Conservation (phyloP, 1,140 invertebrate genomes). For the Zeugodacus cucurbitae region DNA sequence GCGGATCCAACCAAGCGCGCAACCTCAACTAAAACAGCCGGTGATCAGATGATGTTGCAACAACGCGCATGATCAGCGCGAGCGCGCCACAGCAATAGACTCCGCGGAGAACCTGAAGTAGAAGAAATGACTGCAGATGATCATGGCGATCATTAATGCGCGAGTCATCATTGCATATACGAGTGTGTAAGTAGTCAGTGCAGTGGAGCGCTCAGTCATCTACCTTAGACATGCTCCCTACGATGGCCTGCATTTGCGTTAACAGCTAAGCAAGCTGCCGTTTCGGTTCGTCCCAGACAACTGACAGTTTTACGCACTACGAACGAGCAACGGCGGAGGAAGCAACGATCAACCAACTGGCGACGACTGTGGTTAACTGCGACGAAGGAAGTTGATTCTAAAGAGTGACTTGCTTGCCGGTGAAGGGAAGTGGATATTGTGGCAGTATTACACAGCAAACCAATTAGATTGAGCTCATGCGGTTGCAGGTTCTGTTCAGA, state of each 20-base stretch:
- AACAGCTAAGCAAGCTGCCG: not conserved
- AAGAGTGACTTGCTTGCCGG: not conserved
- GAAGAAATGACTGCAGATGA: not conserved
- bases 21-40: conserved; percentile 24
- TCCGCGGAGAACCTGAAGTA: not conserved
- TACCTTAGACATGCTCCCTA: not conserved
- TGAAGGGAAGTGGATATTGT: no score
- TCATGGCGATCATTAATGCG: not conserved
- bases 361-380: conserved; percentile 14
- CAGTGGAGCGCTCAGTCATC: not conserved
- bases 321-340: not conserved
- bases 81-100: not conserved
- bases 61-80: conserved; percentile 25
- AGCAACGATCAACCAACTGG: conserved; percentile 18
- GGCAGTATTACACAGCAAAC: not conserved
- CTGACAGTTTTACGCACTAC: not conserved
- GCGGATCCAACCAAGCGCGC: not conserved
- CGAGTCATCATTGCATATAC: not conserved
- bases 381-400: not conserved
- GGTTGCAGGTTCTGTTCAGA: no score
- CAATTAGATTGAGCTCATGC: not conserved
- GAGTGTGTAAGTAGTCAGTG: not conserved
- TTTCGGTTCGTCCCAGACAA: not conserved
- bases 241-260: not conserved
- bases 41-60: conserved; percentile 34